phyloP scores from a whole-genome alignment of 2,113 vertebrate species.

The Daphoenositta chrysoptera region DNA sequence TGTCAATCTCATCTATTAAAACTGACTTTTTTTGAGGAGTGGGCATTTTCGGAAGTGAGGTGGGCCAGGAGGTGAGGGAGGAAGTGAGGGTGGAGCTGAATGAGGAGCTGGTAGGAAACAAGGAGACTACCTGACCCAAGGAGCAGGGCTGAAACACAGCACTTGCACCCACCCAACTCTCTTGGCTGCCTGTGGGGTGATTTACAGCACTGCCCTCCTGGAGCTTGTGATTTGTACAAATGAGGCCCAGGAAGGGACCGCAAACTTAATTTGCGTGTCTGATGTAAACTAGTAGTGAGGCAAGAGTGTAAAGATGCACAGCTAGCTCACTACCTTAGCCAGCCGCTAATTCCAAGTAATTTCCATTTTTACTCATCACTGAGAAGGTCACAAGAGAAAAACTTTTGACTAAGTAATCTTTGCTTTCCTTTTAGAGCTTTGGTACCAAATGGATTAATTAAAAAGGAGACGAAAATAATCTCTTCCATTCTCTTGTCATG shows the following conservation, averaged over 20 bases:
- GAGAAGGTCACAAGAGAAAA: not conserved
- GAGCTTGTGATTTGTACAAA: not conserved
- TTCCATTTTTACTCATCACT: not conserved
- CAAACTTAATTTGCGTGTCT: not conserved
- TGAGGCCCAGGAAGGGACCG: accelerated
- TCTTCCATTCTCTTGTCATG: not conserved
- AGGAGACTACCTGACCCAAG: not conserved
- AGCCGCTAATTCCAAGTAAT: not conserved
- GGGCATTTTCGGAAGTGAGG: not conserved
- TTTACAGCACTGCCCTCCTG: not conserved
- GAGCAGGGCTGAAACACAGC: not conserved
- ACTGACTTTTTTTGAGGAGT: not conserved
- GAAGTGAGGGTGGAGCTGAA: not conserved
- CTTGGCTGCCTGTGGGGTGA: accelerated
- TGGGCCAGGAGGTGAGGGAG: not conserved
- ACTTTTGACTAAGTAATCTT: not conserved
- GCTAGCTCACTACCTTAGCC: not conserved
- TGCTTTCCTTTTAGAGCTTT: not conserved
- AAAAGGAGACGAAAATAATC: not conserved
- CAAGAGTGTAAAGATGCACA: not conserved
- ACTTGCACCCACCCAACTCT: not conserved
- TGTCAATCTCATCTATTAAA: not conserved
- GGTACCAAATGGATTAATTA: not conserved
- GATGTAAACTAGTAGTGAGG: not conserved
- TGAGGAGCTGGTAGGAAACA: not conserved